Evolutionary conservation across 1,140 invertebrate species (phyloP).

Genomic region (Radopholus similis): DNA sequence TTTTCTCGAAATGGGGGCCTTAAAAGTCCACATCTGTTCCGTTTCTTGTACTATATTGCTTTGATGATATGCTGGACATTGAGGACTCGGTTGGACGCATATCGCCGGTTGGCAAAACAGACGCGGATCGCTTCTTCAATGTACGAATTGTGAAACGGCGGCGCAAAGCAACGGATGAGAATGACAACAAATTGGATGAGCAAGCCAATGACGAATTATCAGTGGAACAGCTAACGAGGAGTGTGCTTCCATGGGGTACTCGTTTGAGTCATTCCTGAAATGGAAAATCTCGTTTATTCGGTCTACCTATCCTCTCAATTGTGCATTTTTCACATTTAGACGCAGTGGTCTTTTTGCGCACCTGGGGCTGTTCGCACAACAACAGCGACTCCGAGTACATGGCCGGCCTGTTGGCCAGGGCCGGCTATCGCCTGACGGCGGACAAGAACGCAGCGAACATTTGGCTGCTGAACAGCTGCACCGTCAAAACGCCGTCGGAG

Average conservation of each 20-base stretch:
- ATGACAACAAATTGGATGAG: neutral
- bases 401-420: constrained; percentile 69
- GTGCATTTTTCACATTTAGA: constrained; percentile 6
- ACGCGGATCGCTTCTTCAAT: constrained; percentile 8
- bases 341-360: constrained; percentile 33
- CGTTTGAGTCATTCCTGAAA: neutral
- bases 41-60: neutral
- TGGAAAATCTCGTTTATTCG: too few species aligned
- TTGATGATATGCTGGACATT: constrained; percentile 9
- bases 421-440: constrained; percentile 62
- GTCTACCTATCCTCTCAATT: too few species aligned
- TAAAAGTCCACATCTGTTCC: too few species aligned
- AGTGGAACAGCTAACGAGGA: neutral
- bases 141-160: neutral
- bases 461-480: constrained; percentile 91
- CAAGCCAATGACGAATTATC: neutral
- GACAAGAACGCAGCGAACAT: constrained; percentile 79
- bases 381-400: constrained; percentile 90
- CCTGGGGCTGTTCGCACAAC: constrained; percentile 44
- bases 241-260: constrained; percentile 7
- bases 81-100: constrained; percentile 10
- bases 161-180: neutral
- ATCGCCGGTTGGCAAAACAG: neutral
- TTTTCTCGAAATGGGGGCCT: too few species aligned
- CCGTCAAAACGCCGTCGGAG: constrained; percentile 83